Percentiles rank a stretch among this genome's conserved stretches.
These are phyloP conservation scores for Cosmia pyralina DNA, from an alignment of 2,888 invertebrate species.

Conservation along the genomic window DNA sequence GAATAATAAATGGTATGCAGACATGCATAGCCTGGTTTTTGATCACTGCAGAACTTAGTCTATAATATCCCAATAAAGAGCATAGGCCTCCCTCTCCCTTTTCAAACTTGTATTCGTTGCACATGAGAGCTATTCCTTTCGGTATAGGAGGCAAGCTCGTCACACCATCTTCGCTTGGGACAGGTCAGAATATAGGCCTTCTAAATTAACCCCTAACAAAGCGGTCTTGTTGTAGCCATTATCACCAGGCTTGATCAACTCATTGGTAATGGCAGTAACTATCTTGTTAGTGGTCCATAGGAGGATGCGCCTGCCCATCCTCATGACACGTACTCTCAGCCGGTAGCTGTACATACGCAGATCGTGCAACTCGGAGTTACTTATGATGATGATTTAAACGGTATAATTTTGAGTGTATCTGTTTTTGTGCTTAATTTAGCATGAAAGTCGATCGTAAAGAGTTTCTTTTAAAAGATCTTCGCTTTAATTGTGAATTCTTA, in stretches of 20 bases:
- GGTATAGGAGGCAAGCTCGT: neutral
- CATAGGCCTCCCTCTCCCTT: neutral
- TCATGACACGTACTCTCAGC: slow-evolving; percentile 22
- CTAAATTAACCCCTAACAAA: neutral
- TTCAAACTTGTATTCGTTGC: neutral
- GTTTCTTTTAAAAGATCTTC: slow-evolving; percentile 6
- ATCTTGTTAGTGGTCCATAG: slow-evolving; percentile 23
- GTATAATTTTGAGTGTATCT: slow-evolving; percentile 33
- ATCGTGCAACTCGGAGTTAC: slow-evolving; percentile 38
- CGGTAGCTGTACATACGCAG: slow-evolving; percentile 35
- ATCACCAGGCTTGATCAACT: slow-evolving; percentile 3
- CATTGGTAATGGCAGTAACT: slow-evolving; percentile 35
- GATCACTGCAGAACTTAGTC: neutral
- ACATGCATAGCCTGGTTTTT: neutral
- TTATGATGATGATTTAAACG: slow-evolving; percentile 47
- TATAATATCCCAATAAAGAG: neutral
- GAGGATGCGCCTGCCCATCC: slow-evolving; percentile 26
- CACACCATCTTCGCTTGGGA: neutral
- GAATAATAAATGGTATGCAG: neutral
- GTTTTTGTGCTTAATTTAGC: slow-evolving; percentile 47
- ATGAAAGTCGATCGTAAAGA: slow-evolving; percentile 24
- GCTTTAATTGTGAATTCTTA: slow-evolving; percentile 17
- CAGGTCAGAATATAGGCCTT: neutral
- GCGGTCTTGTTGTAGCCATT: neutral
- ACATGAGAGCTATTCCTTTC: neutral